phyloP scores from a whole-genome alignment of 2,797 vertebrate genomes.

The Melanotaenia boesemani region DNA sequence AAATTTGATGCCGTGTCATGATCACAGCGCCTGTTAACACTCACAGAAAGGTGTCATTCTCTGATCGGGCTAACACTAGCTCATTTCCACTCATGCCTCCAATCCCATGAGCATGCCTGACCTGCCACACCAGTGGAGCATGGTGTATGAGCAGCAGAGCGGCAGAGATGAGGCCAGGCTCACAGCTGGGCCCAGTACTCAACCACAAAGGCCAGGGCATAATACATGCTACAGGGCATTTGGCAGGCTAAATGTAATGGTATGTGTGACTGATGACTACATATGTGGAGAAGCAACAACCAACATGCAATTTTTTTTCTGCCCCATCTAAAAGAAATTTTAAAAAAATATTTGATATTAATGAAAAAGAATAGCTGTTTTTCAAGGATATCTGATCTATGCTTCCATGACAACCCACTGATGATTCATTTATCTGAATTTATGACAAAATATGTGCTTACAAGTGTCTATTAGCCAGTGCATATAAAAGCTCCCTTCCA shows the following conservation, averaged over 20 bases:
- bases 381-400: conserved; percentile 63
- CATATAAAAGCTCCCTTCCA: conserved; percentile 45
- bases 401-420: conserved; percentile 65
- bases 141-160: conserved; percentile 61
- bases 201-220: conserved; percentile 29
- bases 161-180: conserved; percentile 43
- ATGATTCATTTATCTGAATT: conserved; percentile 64
- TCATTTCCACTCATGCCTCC: conserved; percentile 47
- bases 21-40: conserved; percentile 45
- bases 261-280: conserved; percentile 11
- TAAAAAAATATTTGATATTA: not conserved
- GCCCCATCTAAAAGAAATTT: not conserved
- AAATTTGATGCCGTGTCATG: conserved; percentile 44
- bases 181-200: conserved; percentile 67
- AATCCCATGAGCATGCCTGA: conserved; percentile 48
- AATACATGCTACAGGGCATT: conserved; percentile 21
- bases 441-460: conserved; percentile 43
- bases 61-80: conserved; percentile 38
- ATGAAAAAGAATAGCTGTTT: conserved; percentile 17
- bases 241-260: conserved; percentile 3
- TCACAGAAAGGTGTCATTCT: conserved; percentile 35
- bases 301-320: not conserved
- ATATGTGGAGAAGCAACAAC: not conserved
- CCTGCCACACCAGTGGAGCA: conserved; percentile 61
- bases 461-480: conserved; percentile 39